A percentile compares a stretch with the other conserved stretches of the same genome.
phyloP scores from a whole-genome alignment of 2,888 invertebrate species.

The Synergus umbraculus region DNA sequence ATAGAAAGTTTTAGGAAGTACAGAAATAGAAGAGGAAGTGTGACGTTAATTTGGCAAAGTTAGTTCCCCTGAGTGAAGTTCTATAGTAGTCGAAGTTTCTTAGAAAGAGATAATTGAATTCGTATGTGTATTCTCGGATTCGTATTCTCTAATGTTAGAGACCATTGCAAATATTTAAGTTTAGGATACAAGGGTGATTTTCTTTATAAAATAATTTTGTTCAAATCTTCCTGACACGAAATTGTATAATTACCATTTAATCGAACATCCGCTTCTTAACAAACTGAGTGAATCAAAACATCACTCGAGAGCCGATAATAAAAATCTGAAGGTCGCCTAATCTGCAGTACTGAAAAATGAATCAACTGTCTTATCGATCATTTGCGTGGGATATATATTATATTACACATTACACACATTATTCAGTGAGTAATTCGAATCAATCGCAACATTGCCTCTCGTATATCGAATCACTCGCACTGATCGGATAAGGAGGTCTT shows the following conservation, averaged over 20 bases:
- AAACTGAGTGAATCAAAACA: no score
- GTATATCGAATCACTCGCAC: not conserved
- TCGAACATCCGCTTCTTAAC: no score
- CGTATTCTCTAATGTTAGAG: not conserved
- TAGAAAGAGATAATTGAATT: not conserved
- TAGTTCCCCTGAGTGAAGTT: not conserved
- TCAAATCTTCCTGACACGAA: not conserved
- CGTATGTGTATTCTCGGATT: not conserved
- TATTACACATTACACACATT: not conserved
- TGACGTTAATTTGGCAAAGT: conserved; percentile 6
- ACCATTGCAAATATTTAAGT: not conserved
- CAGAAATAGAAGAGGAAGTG: not conserved
- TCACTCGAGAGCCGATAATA: not conserved
- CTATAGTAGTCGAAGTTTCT: not conserved
- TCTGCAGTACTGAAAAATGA: not conserved
- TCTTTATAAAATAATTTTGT: not conserved
- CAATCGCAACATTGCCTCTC: not conserved
- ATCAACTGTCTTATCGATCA: not conserved
- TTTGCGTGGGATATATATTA: not conserved
- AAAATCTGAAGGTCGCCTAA: not conserved
- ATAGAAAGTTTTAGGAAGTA: conserved; percentile 4
- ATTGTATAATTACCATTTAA: no score
- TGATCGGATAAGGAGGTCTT: not conserved
- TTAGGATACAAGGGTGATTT: not conserved
- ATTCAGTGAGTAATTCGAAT: not conserved